Evolutionary conservation across 2,888 invertebrate species (phyloP).

Genomic region (Sesia bembeciformis): DNA sequence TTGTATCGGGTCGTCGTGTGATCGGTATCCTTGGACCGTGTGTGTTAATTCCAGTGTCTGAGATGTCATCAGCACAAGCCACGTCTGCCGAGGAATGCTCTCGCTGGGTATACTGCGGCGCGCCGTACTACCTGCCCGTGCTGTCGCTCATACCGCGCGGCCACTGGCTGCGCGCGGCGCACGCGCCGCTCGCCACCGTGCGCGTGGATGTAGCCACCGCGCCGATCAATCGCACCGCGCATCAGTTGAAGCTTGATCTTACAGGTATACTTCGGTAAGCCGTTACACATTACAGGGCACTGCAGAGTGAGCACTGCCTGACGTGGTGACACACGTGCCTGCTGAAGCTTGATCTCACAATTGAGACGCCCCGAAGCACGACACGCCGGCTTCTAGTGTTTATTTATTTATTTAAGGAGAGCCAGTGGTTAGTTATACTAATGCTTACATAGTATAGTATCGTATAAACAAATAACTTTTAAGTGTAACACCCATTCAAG

Average conservation of each 20-base stretch:
- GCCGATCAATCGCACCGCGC: slow-evolving; percentile 1
- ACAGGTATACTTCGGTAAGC: background rate
- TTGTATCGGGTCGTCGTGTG: background rate
- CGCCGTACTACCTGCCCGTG: slow-evolving; percentile 86
- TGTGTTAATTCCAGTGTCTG: slow-evolving; percentile 16
- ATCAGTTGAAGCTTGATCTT: background rate
- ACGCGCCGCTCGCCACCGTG: slow-evolving; percentile 55
- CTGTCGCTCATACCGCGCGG: slow-evolving; percentile 78
- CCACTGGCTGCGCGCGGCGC: slow-evolving; percentile 68
- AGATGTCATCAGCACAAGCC: slow-evolving; percentile 7
- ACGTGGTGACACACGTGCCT: too few relatives aligned
- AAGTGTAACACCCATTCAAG: too few relatives aligned
- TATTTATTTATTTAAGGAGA: too few relatives aligned
- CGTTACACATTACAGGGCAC: background rate
- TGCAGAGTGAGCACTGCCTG: background rate
- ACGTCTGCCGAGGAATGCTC: slow-evolving; percentile 61
- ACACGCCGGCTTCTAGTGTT: too few relatives aligned
- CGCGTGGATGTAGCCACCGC: slow-evolving; percentile 4
- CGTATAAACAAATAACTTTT: too few relatives aligned
- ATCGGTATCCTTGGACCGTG: background rate
- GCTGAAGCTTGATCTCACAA: too few relatives aligned
- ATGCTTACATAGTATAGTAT: too few relatives aligned
- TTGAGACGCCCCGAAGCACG: too few relatives aligned
- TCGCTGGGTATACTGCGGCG: slow-evolving; percentile 81
- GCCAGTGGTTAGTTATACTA: too few relatives aligned